Base-by-base conservation (phyloP, 37 sponge, comb jelly and placozoan species). In the Halisarca cf. caerulea region DNA sequence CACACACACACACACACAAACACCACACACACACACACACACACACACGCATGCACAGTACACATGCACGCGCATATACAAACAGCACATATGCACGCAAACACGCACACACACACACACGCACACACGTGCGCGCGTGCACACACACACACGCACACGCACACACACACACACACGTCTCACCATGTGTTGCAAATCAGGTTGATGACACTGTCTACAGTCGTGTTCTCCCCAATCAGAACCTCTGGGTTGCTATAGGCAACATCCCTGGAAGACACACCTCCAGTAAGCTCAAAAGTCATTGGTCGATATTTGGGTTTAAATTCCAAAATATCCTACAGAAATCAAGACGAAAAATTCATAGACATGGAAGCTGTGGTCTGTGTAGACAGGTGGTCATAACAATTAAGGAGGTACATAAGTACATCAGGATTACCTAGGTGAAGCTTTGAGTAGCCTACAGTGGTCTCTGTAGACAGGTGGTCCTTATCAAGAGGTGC, bases 301-400 rank as follows among this genome's bases (percentile, higher is more conserved):
- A 96, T 90, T 45, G 89, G 86, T n/a, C 93, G 84, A 72, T 93
- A 96, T 77, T 90, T 92, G n/a, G 91, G 86, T 59, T 88, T 85
- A 37, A 92, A 96, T 74, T 96, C 96, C 18, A 96, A 28, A 5
- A 87, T 85, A 88, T 96, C 93, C 96, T 96, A 44, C n/a, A n/a
- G n/a, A n/a, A n/a, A n/a, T n/a, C n/a, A n/a, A n/a, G n/a, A n/a
- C n/a, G n/a, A n/a, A n/a, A n/a, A n/a, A n/a, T n/a, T n/a, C n/a
- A n/a, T n/a, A n/a, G n/a, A n/a, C n/a, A n/a, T n/a, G n/a, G n/a
- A n/a, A n/a, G n/a, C n/a, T n/a, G n/a, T n/a, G n/a, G n/a, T n/a
- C n/a, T n/a, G n/a, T n/a, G n/a, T n/a, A n/a, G n/a, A n/a, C n/a
- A n/a, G n/a, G n/a, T n/a, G n/a, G n/a, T n/a, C n/a, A n/a, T n/a